A percentile compares a stretch with the other conserved stretches of the same genome.
Conservation (phyloP, 1,140 invertebrate genomes). For the fruit fly (Drosophila melanogaster) region DNA sequence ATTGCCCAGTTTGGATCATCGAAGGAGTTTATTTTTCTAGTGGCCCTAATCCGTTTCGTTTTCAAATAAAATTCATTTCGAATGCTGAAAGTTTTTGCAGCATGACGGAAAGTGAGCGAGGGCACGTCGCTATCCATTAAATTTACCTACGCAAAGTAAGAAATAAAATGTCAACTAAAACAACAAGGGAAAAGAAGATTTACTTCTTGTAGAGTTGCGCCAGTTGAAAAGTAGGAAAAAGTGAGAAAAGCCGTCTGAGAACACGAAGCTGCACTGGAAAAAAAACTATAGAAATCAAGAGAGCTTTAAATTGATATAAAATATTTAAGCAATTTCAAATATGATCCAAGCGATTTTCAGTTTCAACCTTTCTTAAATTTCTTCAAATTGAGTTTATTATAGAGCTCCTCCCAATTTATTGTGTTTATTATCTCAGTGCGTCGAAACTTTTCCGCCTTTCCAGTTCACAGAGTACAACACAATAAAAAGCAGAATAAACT, state of each 20-base stretch:
- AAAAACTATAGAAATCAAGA: not conserved
- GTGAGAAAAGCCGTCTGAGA: not conserved
- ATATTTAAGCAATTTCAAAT: not conserved
- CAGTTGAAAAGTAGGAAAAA: slow-evolving; percentile 13
- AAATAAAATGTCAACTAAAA: slow-evolving; percentile 73
- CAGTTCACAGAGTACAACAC: slow-evolving; percentile 5
- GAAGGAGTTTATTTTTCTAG: slow-evolving; percentile 25
- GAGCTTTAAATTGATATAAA: not conserved
- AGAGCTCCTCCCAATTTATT: not conserved
- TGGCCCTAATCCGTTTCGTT: slow-evolving; percentile 71
- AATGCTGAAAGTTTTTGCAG: slow-evolving; percentile 30
- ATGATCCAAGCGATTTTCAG: no score
- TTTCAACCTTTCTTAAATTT: not conserved
- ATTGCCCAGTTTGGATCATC: slow-evolving; percentile 24
- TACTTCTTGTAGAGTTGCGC: slow-evolving; percentile 29
- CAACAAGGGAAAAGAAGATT: slow-evolving; percentile 36
- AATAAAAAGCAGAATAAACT: slow-evolving; percentile 36
- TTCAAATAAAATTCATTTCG: slow-evolving; percentile 80
- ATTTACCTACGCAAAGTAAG: slow-evolving; percentile 72
- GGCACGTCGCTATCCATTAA: slow-evolving; percentile 75
- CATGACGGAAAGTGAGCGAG: not conserved
- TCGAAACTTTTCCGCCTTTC: slow-evolving; percentile 1
- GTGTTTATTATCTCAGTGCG: slow-evolving; percentile 1
- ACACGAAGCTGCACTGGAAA: slow-evolving; percentile 14
- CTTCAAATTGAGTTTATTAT: not conserved